phyloP scores from a whole-genome alignment of 35 echinoderm and acorn worm species.

The Lytechinus variegatus region DNA sequence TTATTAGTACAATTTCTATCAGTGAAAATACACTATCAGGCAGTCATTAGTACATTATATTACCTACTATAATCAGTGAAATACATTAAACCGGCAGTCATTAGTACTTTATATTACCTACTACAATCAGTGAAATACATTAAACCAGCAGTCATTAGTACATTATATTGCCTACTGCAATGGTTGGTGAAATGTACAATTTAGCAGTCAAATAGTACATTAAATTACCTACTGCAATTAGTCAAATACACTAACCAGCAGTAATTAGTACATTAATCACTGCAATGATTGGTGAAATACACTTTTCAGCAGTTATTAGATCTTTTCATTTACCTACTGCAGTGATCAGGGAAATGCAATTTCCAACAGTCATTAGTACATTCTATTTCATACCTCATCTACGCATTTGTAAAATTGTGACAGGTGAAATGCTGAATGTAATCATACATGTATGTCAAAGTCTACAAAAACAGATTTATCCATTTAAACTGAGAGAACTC shows the following conservation, averaged over 20 bases:
- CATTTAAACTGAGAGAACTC: neutral
- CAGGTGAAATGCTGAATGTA: neutral
- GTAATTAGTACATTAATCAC: neutral
- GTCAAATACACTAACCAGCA: slow-evolving; percentile 31
- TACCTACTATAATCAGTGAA: neutral
- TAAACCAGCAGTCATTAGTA: neutral
- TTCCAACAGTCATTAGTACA: too few species aligned
- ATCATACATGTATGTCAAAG: neutral
- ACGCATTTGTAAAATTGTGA: neutral
- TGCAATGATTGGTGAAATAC: slow-evolving; percentile 36
- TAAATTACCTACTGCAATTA: neutral
- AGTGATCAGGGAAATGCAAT: too few species aligned
- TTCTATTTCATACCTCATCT: neutral
- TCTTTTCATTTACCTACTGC: too few species aligned
- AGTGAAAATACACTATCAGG: slow-evolving; percentile 20
- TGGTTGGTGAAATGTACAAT: slow-evolving; percentile 29
- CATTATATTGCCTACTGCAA: neutral
- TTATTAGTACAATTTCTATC: neutral
- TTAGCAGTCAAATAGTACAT: neutral
- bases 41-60: neutral
- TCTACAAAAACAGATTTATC: neutral
- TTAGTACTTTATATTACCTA: too few species aligned
- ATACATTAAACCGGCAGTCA: neutral
- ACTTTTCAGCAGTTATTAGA: neutral
- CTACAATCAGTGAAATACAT: neutral